Evolutionary conservation across 2,113 vertebrate species (phyloP), one percentile per base, ranked within the genome.

Genomic region (Halcyon malimbica): DNA sequence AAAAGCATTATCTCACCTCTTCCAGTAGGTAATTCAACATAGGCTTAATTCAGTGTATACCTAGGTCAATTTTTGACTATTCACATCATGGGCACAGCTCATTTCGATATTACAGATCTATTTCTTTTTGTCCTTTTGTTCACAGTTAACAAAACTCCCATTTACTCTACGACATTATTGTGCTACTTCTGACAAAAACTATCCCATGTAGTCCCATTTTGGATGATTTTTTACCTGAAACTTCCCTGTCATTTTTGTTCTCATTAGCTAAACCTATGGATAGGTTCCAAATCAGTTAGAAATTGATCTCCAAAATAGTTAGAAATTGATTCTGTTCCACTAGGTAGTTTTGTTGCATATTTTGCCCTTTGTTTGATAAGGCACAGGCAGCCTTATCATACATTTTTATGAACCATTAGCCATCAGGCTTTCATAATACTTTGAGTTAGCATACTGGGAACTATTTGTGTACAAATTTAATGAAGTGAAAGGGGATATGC

Each of bases 341-440:
- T 10, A 7, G 31, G 29, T 83, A 48, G 37, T 44, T 64, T 21
- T 75, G 50, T n/a, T 87, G 56, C 31, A 60, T 79, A 48, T 83
- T 87, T 80, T 90, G 17, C 13, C 39, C 39, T 65, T 54, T 63
- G 33, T 73, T 78, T 93, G 83, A 65, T 80, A 87, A 76, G 33
- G 39, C 19, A 46, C 50, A 75, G 35, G 6, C 69, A 81, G 63
- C 28, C 62, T 90, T 93, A 90, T 81, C 69, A 35, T 17, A 29
- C 31, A 35, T 84, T 87, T 90, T 84, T 80, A 80, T 90, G 51
- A 90, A 65, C 62, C 79, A 91, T 88, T 88, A 93, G 35, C 51
- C 51, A 57, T 62, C 51, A 62, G 57, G 19, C 41, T 88, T 93
- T 79, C 20, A 65, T 84, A 84, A 84, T 60, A 53, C 74, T 60